Evolutionary conservation across 1,140 invertebrate species (phyloP), one percentile per base, ranked within the genome.

Genomic region (Leptinotarsa undecemlineata): DNA sequence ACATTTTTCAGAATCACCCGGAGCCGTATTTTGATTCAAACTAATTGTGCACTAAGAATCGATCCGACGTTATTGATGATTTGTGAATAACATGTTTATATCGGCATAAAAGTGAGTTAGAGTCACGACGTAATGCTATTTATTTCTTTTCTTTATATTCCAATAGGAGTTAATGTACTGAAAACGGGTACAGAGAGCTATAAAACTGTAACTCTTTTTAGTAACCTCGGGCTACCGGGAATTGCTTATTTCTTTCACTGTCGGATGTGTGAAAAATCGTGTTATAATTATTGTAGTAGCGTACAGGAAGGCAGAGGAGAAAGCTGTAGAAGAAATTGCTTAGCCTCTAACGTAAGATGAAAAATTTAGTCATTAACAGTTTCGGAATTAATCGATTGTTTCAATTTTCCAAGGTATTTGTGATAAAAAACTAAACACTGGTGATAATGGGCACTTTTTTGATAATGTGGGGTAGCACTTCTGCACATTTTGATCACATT

Each of bases 51-150:
- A 14, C 5, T 69, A 69, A 48, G 48, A 69, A 69, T 51, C 68
- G 48, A 69, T 69, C 19, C 19, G 20, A 48, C 42, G 42, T 69
- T 51, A 48, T 69, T 69, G 68, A 69, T 51, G 68, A 69, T 69
- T 69, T 69, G 68, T 69, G 33, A 69, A 69, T 69, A 69, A 48
- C 68, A 48, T 69, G 68, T 69, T 69, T 69, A 69, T 69, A 69
- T 69, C 20, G 68, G 33, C 68, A 42, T 69, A 20, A 48, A 48
- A 69, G 68, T 69, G 63, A 64, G 63, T 64, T 64, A 64, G 20
- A 69, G 68, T 69, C 68, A 69, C 68, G 68, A 69, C 14, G 68
- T 57, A 69, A 69, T 69, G 33, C 20, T 23, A 69, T 69, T 69
- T 20, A 69, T 69, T 69, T 69, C 68, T 69, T 47, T 48, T 47